Evolutionary conservation across 2,797 vertebrate genomes (phyloP).

Genomic region (Myotis myotis): DNA sequence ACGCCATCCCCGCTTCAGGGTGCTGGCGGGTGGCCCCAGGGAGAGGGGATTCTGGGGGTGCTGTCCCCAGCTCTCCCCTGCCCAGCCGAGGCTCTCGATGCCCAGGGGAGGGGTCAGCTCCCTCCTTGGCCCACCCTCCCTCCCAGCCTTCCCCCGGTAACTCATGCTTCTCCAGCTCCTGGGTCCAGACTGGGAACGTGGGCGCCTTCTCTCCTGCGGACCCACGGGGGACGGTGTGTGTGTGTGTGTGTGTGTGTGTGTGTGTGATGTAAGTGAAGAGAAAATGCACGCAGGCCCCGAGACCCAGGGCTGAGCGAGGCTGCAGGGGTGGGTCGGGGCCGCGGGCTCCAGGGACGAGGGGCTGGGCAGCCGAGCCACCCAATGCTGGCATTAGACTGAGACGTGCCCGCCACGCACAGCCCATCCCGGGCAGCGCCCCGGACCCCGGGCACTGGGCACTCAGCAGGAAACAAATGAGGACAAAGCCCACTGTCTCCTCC

Average conservation of each 20-base stretch:
- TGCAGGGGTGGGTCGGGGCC: fast-evolving
- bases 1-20: background rate
- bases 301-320: fast-evolving
- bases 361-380: too few species aligned
- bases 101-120: fast-evolving
- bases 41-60: fast-evolving
- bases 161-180: fast-evolving
- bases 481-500: too few species aligned
- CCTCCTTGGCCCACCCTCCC: background rate
- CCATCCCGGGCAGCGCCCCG: too few species aligned
- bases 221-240: fast-evolving
- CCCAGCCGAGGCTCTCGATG: fast-evolving
- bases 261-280: fast-evolving
- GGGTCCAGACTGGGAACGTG: fast-evolving
- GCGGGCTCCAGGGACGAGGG: too few species aligned
- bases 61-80: background rate
- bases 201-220: background rate
- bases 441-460: too few species aligned
- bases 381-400: too few species aligned
- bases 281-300: background rate
- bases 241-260: too few species aligned
- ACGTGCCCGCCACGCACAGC: too few species aligned
- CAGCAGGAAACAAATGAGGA: too few species aligned
- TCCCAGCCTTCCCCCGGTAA: fast-evolving
- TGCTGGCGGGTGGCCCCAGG: fast-evolving